Evolutionary conservation across 2,797 vertebrate genomes (phyloP), one percentile per base, ranked within the genome.

Genomic region (Sebastes minor): DNA sequence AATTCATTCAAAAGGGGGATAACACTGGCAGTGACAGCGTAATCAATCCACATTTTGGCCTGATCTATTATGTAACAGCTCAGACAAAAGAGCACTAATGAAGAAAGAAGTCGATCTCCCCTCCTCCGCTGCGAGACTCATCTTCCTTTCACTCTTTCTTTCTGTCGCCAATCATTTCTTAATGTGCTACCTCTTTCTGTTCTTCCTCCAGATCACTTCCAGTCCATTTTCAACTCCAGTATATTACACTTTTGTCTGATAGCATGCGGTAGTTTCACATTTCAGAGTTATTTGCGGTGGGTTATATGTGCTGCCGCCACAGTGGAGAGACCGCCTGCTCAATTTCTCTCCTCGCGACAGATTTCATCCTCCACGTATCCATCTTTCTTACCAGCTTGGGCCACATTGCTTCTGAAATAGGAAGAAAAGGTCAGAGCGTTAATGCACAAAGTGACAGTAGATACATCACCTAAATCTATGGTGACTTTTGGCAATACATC

Each of bases 401-500:
- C 88, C 88, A 82, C 90, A 69, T 88, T 90, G 88, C 86, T 66
- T 88, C 84, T 84, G 85, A 92, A 93, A 86, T 72, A 56, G 89
- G 85, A 90, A 88, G 90, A 85, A 94, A 95, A 94, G 94, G 93
- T 94, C 93, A 91, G 57, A 22, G 83, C 86, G 75, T 87, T 93
- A 94, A 93, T 92, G 90, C 88, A 83, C 82, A 88, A 91, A 89
- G 80, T 90, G 93, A 93, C 92, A 91, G 92, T 78, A 90, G 88
- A 94, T 94, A 83, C 86, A 93, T 94, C 92, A 94, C 56, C 75
- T 9, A 80, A 87, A 90, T 88, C 91, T 84, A 86, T 86, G 83
- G 83, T 62, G 91, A 93, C 89, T 93, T 88, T 91, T 88, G 86
- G 84, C 85, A 75, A 89, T 88, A 76, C 75, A 85, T 89, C 81